Evolutionary conservation across 2,113 vertebrate species (phyloP).

Genomic region (Eulemur macaco): DNA sequence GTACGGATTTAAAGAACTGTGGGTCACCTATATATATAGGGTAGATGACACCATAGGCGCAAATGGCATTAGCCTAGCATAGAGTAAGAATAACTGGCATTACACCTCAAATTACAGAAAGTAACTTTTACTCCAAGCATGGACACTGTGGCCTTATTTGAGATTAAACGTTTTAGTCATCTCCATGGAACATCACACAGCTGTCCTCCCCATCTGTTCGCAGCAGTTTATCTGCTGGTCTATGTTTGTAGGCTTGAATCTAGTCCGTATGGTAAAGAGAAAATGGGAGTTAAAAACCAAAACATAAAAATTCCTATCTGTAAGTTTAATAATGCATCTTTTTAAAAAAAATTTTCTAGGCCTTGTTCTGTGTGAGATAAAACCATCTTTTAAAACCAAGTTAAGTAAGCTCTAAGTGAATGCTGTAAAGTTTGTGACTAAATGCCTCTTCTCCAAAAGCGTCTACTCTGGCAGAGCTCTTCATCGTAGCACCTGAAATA

Average conservation of each 20-base stretch:
- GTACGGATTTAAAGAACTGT: background rate
- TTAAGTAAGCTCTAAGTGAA: background rate
- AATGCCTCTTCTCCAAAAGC: background rate
- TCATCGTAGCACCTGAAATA: background rate
- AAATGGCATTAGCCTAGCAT: background rate
- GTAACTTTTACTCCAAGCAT: background rate
- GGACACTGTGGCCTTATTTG: conserved; percentile 8
- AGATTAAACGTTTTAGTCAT: conserved; percentile 31
- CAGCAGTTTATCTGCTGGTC: background rate
- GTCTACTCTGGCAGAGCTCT: background rate
- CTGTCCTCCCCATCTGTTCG: conserved; percentile 8
- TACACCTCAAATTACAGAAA: conserved; percentile 9
- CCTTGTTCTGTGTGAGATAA: too few species aligned
- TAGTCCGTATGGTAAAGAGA: background rate
- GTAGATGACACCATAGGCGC: background rate
- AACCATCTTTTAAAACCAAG: background rate
- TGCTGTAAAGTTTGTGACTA: background rate
- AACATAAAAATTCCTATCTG: background rate
- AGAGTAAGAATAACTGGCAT: background rate
- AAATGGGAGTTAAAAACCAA: background rate
- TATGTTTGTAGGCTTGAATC: background rate
- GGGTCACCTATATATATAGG: background rate
- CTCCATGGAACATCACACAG: conserved; percentile 16
- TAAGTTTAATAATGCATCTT: background rate
- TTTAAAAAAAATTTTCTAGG: background rate